Evolutionary conservation across 2,113 vertebrate genomes (phyloP), one percentile per base, ranked within the genome.

Genomic region (Pomatostomus ruficeps): DNA sequence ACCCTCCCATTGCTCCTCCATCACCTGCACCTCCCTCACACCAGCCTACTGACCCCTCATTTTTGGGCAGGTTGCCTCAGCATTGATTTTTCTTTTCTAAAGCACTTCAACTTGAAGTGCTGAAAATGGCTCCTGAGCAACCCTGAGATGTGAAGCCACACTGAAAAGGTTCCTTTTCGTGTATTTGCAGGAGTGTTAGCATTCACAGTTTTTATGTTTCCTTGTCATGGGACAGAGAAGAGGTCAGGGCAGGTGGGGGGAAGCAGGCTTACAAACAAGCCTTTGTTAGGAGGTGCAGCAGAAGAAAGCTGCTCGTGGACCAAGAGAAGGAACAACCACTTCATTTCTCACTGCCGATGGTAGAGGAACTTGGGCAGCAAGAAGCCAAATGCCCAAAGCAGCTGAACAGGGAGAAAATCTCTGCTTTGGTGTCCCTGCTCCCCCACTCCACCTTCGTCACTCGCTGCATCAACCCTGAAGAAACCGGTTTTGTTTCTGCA

Each of bases 141-240:
- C 12, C 15, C 38, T 3, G 5, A 51, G 57, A 85, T 0, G 2
- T 20, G 65, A 58, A 91, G 43, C 51, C 61, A 38, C 16, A 6
- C 18, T 49, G 18, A 62, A 49, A 81, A 49, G 2, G 35, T 67
- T 26, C 14, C 20, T 87, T 89, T 71, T 49, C 35, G 62, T 77
- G 29, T 36, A 26, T 59, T 68, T 67, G 4, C 57, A 42, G 58
- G 68, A 63, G 55, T 1, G 2, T 58, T 81, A 45, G 79, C 20
- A 6, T 74, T 77, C 11, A 2, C 10, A 33, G 5, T 81, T 65
- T 88, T 79, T 38, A 40, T 18, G 25, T 84, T 86, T 84, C 65
- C 12, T 1, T 63, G 49, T 55, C 0, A 0, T 31, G 63, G 68
- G 54, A 52, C 55, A 40, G 59, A 52, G 62, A 1, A 42, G 31